Evolutionary conservation across 2,888 invertebrate species (phyloP).

Genomic region (Tuta absoluta): DNA sequence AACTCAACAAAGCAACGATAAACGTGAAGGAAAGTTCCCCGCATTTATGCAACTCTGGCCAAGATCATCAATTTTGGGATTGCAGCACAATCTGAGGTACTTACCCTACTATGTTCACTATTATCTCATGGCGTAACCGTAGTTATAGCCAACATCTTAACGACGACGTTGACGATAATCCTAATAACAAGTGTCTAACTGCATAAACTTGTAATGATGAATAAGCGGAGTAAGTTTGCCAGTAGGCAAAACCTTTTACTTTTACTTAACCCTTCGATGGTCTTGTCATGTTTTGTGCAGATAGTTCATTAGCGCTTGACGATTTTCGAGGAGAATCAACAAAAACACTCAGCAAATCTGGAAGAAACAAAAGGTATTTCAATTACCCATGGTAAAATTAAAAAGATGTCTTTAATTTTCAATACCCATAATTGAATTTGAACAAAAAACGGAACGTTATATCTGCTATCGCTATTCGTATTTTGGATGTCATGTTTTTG

Average conservation of each 20-base stretch:
- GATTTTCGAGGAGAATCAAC: background rate
- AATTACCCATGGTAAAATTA: too few species aligned
- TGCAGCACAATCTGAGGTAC: background rate
- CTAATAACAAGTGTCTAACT: background rate
- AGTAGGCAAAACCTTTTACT: background rate
- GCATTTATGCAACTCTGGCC: background rate
- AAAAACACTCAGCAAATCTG: background rate
- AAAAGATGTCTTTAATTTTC: too few species aligned
- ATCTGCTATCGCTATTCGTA: constrained; percentile 2
- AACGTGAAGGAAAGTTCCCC: background rate
- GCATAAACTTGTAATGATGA: background rate
- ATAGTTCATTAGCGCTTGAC: background rate
- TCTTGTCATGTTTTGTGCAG: constrained; percentile 7
- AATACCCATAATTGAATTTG: background rate
- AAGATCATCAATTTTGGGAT: background rate
- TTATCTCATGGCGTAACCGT: background rate
- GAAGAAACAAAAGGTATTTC: background rate
- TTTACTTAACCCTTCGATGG: background rate
- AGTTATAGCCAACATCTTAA: too few species aligned
- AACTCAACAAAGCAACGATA: too few species aligned
- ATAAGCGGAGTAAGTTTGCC: background rate
- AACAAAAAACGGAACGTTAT: background rate
- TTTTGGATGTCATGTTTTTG: constrained; percentile 20
- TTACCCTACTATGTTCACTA: background rate
- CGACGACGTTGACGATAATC: background rate